phyloP scores from a whole-genome alignment of 2,888 invertebrate genomes.

The Hartigia nigra region DNA sequence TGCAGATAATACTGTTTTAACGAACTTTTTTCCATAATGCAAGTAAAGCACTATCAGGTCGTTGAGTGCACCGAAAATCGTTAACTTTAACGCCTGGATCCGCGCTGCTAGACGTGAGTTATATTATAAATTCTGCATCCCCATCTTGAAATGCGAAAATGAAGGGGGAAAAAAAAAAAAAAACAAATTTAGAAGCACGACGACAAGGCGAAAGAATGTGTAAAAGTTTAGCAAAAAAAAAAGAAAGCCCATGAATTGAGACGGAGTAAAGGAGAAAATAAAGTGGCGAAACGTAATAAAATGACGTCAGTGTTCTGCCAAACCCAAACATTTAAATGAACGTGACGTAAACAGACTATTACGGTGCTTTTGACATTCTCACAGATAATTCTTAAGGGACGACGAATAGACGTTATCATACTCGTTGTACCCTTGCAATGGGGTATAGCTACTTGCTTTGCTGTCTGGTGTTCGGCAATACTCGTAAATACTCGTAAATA shows the following conservation, averaged over 20 bases:
- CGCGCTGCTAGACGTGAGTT: conserved; percentile 18
- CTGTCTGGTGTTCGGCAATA: background rate
- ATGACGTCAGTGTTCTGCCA: too few relatives aligned
- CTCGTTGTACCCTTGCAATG: too few relatives aligned
- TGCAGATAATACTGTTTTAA: conserved; percentile 48
- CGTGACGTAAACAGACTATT: too few relatives aligned
- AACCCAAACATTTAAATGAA: too few relatives aligned
- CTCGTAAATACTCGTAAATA: background rate
- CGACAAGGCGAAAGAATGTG: too few relatives aligned
- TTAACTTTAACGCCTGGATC: conserved; percentile 49
- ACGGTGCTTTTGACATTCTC: background rate
- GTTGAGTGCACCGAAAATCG: conserved; percentile 43
- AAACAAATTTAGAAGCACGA: background rate
- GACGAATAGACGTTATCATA: background rate
- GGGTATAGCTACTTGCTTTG: background rate
- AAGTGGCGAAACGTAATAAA: conserved; percentile 5
- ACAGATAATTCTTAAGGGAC: background rate
- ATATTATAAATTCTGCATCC: conserved; percentile 41
- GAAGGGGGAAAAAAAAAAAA: too few relatives aligned
- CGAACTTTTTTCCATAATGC: conserved; percentile 56
- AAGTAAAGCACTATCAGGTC: conserved; percentile 54
- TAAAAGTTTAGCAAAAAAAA: too few relatives aligned
- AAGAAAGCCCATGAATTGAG: background rate
- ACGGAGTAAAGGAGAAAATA: background rate
- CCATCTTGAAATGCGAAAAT: conserved; percentile 15